Base-by-base conservation (phyloP, 1,140 invertebrate species). In the Andrena cerasifolii region DNA sequence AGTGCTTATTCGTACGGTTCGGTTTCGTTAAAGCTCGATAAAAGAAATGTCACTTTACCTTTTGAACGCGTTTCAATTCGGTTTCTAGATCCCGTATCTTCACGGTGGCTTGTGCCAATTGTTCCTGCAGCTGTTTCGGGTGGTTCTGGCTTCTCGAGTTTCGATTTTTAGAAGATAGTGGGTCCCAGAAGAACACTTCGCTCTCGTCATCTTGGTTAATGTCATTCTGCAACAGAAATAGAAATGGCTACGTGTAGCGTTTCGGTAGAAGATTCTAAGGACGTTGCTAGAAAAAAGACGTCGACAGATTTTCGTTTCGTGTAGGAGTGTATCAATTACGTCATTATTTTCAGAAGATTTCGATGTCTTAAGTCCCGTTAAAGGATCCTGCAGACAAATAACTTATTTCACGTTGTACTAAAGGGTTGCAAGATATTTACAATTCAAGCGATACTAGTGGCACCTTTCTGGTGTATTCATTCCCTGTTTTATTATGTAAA, bases 31-130 rank as follows among this genome's bases (percentile, higher is more conserved):
- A 40, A 40, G 4, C 10, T 3, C 36, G 4, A 40, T 3, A 40
- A 40, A 40, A 33, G 10, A 10, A 10, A 7, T 18, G 7, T n/a
- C 43, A 63, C 12, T 18, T 85, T 58, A 91, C 90, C 84, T 87
- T 89, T 67, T 87, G 84, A 26, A 86, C 63, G 4, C 80, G 75
- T 87, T 90, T 90, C 10, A 90, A 67, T 78, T 93, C 89, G 0
- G 80, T 74, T 78, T 93, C 91, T 26, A 92, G 78, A 65, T 92
- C 90, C 0, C 80, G 86, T 67, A 92, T 91, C 78, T 71, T 93
- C 85, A 92, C 16, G 90, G 91, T 88, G 91, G 92, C 90, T 82
- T 91, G 89, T 47, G 86, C 85, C 58, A 92, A 79, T 61, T 91
- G 87, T 61, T 92, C 91, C 53, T 92, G 90, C 8, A 92, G 73